These are phyloP conservation scores for Vanessa tameamea DNA, from an alignment of 1,140 invertebrate species.

Conservation along the genomic window DNA sequence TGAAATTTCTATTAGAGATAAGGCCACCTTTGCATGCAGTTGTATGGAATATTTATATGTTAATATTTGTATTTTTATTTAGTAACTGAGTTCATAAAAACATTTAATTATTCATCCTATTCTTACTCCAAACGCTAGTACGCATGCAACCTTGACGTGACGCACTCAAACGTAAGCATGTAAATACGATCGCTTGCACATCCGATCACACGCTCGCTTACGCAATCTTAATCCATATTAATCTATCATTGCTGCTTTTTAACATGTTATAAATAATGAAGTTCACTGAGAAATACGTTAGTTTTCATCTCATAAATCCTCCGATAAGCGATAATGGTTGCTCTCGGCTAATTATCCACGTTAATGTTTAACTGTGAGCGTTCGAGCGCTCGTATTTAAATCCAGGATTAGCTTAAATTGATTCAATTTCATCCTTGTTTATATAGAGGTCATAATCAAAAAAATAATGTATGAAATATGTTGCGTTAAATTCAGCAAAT, in stretches of 20 bases:
- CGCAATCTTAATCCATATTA: background rate
- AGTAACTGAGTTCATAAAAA: too few species aligned
- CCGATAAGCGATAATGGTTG: background rate
- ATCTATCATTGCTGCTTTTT: background rate
- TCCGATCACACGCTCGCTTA: background rate
- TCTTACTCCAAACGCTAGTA: too few species aligned
- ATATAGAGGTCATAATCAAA: background rate
- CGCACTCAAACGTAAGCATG: background rate
- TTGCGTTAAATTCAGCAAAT: too few species aligned
- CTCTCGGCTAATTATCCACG: background rate
- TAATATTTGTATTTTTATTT: too few species aligned
- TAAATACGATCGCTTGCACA: background rate
- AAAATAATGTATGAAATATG: too few species aligned
- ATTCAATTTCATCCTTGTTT: background rate
- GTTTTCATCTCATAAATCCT: background rate
- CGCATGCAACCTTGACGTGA: too few species aligned
- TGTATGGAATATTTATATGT: too few species aligned
- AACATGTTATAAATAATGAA: background rate
- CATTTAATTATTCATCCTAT: too few species aligned
- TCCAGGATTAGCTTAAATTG: background rate
- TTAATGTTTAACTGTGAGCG: background rate
- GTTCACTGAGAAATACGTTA: background rate
- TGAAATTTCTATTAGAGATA: too few species aligned
- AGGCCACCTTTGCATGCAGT: too few species aligned
- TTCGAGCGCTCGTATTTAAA: background rate